Evolutionary conservation across 2,113 vertebrate species (phyloP).

Genomic region (Heloderma charlesbogerti): DNA sequence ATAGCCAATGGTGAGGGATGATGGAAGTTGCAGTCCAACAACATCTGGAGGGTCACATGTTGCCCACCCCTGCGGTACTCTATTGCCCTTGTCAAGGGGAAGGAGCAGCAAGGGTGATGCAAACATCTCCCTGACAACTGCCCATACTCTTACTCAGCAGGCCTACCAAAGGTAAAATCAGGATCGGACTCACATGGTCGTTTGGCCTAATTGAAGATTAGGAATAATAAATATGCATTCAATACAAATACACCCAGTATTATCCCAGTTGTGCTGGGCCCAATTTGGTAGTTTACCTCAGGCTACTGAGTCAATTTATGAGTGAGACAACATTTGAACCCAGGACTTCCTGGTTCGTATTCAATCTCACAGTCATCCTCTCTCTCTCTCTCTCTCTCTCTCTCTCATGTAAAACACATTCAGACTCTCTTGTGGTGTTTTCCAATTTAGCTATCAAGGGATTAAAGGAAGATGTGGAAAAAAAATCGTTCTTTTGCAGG

Average conservation of each 20-base stretch:
- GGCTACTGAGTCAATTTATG: background rate
- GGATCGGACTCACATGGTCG: background rate
- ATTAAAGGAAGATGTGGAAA: background rate
- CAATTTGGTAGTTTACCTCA: background rate
- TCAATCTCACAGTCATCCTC: background rate
- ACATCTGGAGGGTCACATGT: too few relatives aligned
- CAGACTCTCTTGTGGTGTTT: background rate
- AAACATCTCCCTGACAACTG: background rate
- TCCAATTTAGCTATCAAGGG: background rate
- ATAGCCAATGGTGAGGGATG: too few relatives aligned
- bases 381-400: background rate
- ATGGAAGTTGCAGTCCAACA: too few relatives aligned
- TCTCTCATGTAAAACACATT: background rate
- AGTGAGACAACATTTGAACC: background rate
- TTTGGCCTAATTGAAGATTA: background rate
- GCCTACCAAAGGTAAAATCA: background rate
- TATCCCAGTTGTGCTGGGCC: background rate
- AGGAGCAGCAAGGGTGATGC: too few relatives aligned
- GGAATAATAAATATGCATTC: background rate
- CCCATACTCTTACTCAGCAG: background rate
- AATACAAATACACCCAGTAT: background rate
- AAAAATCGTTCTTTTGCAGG: background rate
- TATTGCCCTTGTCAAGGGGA: background rate
- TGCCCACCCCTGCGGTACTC: background rate
- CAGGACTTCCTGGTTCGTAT: background rate